Evolutionary conservation across 2,113 vertebrate species (phyloP).

Genomic region (Osmerus eperlanus): DNA sequence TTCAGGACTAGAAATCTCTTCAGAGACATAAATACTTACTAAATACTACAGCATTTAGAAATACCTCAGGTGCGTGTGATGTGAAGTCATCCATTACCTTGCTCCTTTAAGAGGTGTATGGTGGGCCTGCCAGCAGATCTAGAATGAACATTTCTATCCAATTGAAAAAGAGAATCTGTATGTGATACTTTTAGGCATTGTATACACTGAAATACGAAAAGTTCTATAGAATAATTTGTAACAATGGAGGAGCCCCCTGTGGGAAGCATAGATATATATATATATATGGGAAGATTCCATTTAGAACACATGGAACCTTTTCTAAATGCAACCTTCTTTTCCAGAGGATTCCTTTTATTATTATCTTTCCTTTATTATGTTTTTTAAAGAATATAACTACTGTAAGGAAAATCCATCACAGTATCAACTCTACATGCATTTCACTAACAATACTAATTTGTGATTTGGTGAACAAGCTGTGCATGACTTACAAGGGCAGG

Average conservation of each 20-base stretch:
- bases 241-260: no score
- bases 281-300: no score
- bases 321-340: no score
- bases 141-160: slow-evolving; percentile 93
- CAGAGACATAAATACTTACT: neutral
- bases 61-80: neutral
- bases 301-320: no score
- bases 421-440: neutral
- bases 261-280: no score
- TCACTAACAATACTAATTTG: neutral
- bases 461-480: neutral
- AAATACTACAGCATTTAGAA: neutral
- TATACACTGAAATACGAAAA: no score
- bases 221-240: no score
- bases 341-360: neutral
- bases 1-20: neutral
- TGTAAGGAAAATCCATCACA: neutral
- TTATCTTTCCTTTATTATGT: no score
- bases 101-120: slow-evolving; percentile 87
- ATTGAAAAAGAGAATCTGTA: no score
- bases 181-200: no score
- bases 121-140: slow-evolving; percentile 95
- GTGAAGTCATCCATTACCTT: slow-evolving; percentile 72
- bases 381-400: neutral
- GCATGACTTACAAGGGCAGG: slow-evolving; percentile 86